These are phyloP conservation scores for Boloria euphrosyne DNA, from an alignment of 2,888 invertebrate species.

Conservation along the genomic window DNA sequence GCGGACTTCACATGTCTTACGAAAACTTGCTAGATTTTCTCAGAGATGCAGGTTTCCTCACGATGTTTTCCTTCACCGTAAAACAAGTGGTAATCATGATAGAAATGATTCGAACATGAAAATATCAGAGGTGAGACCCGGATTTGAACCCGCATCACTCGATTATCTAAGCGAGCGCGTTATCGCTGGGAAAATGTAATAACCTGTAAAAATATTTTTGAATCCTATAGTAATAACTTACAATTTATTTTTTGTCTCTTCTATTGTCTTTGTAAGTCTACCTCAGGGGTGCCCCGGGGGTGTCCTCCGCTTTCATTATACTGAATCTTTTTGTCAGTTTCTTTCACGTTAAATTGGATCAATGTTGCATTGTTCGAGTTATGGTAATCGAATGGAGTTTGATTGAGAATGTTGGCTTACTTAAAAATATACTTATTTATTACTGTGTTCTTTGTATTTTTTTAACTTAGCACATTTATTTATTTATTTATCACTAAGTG, in stretches of 20 bases:
- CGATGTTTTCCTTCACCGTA: no score
- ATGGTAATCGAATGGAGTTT: conserved; percentile 65
- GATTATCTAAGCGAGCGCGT: no score
- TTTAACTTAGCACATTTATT: neutral
- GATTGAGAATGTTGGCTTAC: conserved; percentile 43
- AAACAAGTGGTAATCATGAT: no score
- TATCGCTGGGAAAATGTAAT: no score
- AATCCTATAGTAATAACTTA: neutral
- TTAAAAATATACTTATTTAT: conserved; percentile 11
- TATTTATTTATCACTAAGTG: neutral
- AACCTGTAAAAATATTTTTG: no score
- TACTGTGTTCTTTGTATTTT: conserved; percentile 10
- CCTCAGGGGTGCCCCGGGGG: conserved; percentile 62
- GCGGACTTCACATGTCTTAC: no score
- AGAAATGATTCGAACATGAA: no score
- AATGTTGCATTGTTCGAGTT: conserved; percentile 66
- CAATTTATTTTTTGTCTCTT: conserved; percentile 10
- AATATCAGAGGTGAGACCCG: no score
- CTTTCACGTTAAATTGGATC: conserved; percentile 71
- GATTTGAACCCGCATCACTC: no score
- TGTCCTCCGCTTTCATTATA: conserved; percentile 65
- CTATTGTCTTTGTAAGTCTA: neutral
- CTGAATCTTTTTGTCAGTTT: conserved; percentile 68
- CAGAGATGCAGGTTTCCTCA: no score
- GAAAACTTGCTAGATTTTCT: no score